Percentiles rank a stretch among this genome's conserved stretches.
These are phyloP conservation scores for Piprites chloris DNA, from an alignment of 2,113 vertebrate species.

Conservation along the genomic window DNA sequence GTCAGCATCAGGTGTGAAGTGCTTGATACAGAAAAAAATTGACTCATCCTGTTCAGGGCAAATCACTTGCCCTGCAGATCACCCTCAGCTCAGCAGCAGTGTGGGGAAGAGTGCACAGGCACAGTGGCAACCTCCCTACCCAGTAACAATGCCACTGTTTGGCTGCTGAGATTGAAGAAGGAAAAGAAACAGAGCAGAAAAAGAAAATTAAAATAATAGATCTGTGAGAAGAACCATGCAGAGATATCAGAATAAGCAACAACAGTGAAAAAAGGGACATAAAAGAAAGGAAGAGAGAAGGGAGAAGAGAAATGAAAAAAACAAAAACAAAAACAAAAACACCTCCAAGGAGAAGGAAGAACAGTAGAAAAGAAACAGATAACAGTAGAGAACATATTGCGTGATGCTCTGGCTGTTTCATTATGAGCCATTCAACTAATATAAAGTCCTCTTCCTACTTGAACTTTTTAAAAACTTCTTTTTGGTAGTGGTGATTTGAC, in stretches of 20 bases:
- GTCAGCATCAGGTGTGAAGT: constrained; percentile 8
- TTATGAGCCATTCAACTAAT: neutral
- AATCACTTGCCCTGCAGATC: neutral
- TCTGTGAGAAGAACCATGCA: neutral
- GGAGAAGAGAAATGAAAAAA: neutral
- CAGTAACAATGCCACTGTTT: neutral
- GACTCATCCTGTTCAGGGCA: neutral
- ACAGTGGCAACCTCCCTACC: neutral
- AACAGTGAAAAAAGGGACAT: neutral
- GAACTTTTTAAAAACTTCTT: neutral
- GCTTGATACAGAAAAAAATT: neutral
- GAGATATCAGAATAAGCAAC: neutral
- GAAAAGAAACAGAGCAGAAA: neutral
- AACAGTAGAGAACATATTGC: neutral
- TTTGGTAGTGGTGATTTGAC: neutral
- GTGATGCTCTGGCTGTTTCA: neutral
- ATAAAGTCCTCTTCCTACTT: neutral
- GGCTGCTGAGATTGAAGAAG: neutral
- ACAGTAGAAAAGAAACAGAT: neutral
- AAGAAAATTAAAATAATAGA: neutral
- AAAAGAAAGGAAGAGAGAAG: neutral
- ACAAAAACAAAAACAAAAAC: too few relatives aligned
- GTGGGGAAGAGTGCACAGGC: neutral
- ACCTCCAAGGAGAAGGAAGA: neutral
- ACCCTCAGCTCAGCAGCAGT: neutral